Evolutionary conservation across 2,888 invertebrate species (phyloP), one percentile per base, ranked within the genome.

Genomic region (Geotrupes spiniger): DNA sequence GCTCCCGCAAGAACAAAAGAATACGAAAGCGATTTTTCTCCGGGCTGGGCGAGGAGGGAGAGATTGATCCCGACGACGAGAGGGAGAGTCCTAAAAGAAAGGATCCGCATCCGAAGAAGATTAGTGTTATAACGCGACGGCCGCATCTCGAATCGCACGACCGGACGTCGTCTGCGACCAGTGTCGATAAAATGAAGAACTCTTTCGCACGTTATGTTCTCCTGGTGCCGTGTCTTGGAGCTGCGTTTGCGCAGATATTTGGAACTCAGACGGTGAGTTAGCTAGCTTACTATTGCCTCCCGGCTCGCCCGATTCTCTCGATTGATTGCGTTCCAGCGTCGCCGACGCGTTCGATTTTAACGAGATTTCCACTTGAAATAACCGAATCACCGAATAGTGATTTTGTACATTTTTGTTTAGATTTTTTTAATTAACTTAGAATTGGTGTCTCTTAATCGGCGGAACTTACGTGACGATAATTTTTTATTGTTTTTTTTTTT

Each of bases 241-340:
- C 51, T 53, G 61, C 62, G 52, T 43, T 58, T 60, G 63, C 66
- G 63, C 68, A 68, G 62, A 63, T 64, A 62, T 57, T 58, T 56
- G 66, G 61, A 57, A 59, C 59, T 49, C 63, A 61, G 47, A 42
- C 60, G 51, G 65, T 66, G 54, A 63, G 63, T 59, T 43, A n/a
- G 21, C 6, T 6, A 21, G 4, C 21, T 21, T n/a, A n/a, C n/a
- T n/a, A n/a, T n/a, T n/a, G n/a, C n/a, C n/a, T n/a, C n/a, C n/a
- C n/a, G n/a, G n/a, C n/a, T n/a, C n/a, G n/a, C n/a, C n/a, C n/a
- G n/a, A n/a, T n/a, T n/a, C n/a, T n/a, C n/a, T n/a, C n/a, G n/a
- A n/a, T n/a, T n/a, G n/a, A n/a, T n/a, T n/a, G n/a, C n/a, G n/a
- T n/a, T n/a, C n/a, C n/a, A n/a, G n/a, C n/a, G n/a, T n/a, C n/a